A percentile compares a stretch with the other conserved stretches of the same genome.
phyloP scores from a whole-genome alignment of 2,113 vertebrate species.

The Lagopus muta region DNA sequence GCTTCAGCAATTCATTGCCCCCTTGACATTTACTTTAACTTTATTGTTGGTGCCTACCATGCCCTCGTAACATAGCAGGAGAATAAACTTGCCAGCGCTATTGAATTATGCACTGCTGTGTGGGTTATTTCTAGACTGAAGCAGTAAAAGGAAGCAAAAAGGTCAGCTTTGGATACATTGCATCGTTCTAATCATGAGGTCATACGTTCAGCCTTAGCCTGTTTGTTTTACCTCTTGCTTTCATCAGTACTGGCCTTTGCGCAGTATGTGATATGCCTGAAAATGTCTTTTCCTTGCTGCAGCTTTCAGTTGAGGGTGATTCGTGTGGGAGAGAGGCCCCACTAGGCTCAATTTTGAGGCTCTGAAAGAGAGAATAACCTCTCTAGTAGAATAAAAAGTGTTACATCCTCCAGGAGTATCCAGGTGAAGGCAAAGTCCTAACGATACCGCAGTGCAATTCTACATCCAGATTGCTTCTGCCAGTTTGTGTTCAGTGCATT shows the following conservation, averaged over 20 bases:
- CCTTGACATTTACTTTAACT: conserved; percentile 68
- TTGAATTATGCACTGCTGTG: conserved; percentile 63
- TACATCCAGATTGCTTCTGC: background rate
- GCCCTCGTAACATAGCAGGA: background rate
- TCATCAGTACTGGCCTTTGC: background rate
- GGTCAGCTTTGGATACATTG: conserved; percentile 43
- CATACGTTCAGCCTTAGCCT: background rate
- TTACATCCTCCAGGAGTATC: background rate
- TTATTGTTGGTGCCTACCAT: conserved; percentile 62
- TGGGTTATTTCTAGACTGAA: conserved; percentile 38
- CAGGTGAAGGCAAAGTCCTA: too few species aligned
- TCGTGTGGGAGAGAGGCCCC: background rate
- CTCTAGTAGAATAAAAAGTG: background rate
- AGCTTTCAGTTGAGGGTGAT: background rate
- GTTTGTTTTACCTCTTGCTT: conserved; percentile 42
- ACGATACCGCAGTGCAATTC: background rate
- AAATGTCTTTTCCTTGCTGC: background rate
- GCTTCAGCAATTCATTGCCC: conserved; percentile 59
- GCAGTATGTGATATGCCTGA: background rate
- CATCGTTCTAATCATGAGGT: conserved; percentile 34
- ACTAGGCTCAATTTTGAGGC: background rate
- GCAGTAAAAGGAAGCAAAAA: conserved; percentile 43
- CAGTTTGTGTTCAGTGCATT: background rate
- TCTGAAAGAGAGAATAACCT: background rate
- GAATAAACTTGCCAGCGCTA: conserved; percentile 32